A percentile compares a stretch with the other conserved stretches of the same genome.
phyloP scores from a whole-genome alignment of 2,113 vertebrate species.

The Plotosus lineatus region DNA sequence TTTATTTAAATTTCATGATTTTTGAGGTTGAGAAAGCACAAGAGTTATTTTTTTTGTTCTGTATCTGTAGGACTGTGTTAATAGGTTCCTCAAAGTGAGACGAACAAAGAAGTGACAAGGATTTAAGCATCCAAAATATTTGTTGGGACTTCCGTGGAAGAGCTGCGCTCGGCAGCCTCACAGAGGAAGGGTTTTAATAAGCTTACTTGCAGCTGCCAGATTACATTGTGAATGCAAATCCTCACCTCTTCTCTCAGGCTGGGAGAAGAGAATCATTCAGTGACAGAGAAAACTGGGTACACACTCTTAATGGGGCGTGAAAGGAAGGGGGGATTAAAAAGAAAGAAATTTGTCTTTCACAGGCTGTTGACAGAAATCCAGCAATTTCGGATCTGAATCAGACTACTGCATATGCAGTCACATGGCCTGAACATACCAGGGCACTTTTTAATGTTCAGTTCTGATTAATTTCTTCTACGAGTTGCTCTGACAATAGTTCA shows the following conservation, averaged over 20 bases:
- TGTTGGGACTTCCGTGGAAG: background rate
- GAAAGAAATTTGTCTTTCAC: constrained; percentile 24
- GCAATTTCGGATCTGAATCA: background rate
- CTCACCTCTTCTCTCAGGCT: constrained; percentile 24
- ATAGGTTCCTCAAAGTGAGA: constrained; percentile 22
- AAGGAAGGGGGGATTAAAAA: constrained; percentile 1
- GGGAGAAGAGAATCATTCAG: constrained; percentile 28
- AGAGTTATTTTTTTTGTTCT: background rate
- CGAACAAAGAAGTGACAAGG: constrained; percentile 1
- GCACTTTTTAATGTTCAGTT: background rate
- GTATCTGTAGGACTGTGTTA: background rate
- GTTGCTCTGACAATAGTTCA: background rate
- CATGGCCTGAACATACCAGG: background rate
- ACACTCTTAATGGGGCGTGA: constrained; percentile 47
- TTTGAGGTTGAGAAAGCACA: background rate
- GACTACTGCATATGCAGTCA: background rate
- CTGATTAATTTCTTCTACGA: background rate
- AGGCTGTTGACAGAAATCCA: constrained; percentile 11
- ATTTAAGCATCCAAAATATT: constrained; percentile 21
- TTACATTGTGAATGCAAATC: constrained; percentile 46
- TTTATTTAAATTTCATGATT: background rate
- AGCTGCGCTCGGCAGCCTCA: constrained; percentile 20
- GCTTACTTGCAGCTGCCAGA: constrained; percentile 32
- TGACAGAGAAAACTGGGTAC: constrained; percentile 31
- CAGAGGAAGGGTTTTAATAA: background rate